Evolutionary conservation across 2,888 invertebrate genomes (phyloP), one percentile per base, ranked within the genome.

Genomic region (Caenorhabditis japonica): DNA sequence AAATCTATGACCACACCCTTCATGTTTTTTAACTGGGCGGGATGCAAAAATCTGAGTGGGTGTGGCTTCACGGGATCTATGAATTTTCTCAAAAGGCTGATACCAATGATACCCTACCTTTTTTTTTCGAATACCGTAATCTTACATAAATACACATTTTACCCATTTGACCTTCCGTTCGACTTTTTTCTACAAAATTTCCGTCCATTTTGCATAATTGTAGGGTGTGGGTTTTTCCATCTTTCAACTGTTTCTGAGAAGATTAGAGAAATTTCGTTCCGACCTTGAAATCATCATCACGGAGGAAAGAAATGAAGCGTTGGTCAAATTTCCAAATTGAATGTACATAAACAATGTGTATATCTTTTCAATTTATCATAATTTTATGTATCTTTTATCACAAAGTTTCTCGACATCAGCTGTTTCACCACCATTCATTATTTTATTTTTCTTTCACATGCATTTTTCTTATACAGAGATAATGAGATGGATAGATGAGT

Each of bases 191-290:
- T 39, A 43, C 49, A 51, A 51, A 60, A 60, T 33, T 47, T 36
- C 38, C 53, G 25, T 53, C 46, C 30, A 10, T 30, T 30, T 30
- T 52, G 62, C 62, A 62, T 61, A 61, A 61, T 61, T 61, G 61
- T 52, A 61, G 36, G 58, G 15, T 34, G 46, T 33, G 30, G 15
- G 49, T 23, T 41, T 60, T 51, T 51, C 51, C 60, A n/a, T 49
- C 60, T 30, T 60, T n/a, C n/a, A n/a, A n/a, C n/a, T n/a, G n/a
- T n/a, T n/a, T n/a, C n/a, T n/a, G n/a, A n/a, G n/a, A n/a, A n/a
- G n/a, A n/a, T n/a, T n/a, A n/a, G 36, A 49, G 21, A 39, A 58
- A 58, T 46, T 17, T n/a, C n/a, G 44, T 58, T 34, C 46, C 43
- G 62, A 62, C 62, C 52, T 62, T 62, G 34, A 61, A 49, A 34